These are phyloP conservation scores for Coranthus polyacanthus DNA, from an alignment of 2,797 vertebrate species.

Conservation along the genomic window DNA sequence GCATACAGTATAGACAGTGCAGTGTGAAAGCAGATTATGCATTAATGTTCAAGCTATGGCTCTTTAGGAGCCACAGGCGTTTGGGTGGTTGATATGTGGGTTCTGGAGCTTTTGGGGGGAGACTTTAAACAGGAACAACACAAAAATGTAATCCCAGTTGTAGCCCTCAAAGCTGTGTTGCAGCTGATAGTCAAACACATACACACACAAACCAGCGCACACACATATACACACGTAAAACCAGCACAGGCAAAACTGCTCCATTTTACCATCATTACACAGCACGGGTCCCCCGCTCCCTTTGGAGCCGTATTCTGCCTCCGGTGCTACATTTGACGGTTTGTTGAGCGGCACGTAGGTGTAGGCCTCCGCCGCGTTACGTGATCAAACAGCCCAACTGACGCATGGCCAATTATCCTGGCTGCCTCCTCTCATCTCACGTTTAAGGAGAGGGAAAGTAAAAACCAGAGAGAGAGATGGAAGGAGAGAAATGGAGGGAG, in stretches of 20 bases:
- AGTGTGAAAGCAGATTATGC: constrained; percentile 78
- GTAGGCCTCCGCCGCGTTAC: constrained; percentile 80
- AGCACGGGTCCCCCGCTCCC: constrained; percentile 82
- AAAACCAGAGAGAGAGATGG: constrained; percentile 76
- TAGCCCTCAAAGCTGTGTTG: constrained; percentile 75
- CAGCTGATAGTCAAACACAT: constrained; percentile 74
- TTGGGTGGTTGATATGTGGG: constrained; percentile 60
- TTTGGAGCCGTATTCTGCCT: constrained; percentile 84
- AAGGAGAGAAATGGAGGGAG: constrained; percentile 57
- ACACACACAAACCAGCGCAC: constrained; percentile 35
- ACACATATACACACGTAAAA: constrained; percentile 64
- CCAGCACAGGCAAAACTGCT: constrained; percentile 79
- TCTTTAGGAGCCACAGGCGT: constrained; percentile 64
- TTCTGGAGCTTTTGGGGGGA: constrained; percentile 52
- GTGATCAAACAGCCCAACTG: constrained; percentile 83
- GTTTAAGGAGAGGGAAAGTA: constrained; percentile 81
- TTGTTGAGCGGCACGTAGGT: constrained; percentile 85
- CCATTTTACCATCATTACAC: constrained; percentile 84
- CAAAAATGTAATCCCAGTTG: constrained; percentile 80
- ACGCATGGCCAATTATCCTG: constrained; percentile 85
- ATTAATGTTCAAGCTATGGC: constrained; percentile 69
- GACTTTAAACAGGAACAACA: constrained; percentile 71
- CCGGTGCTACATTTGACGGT: constrained; percentile 86
- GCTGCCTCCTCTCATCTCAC: constrained; percentile 82
- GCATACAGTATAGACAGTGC: constrained; percentile 68